These are phyloP conservation scores for Penaeus japonicus DNA, from an alignment of 1,140 invertebrate genomes.

Conservation along the genomic window DNA sequence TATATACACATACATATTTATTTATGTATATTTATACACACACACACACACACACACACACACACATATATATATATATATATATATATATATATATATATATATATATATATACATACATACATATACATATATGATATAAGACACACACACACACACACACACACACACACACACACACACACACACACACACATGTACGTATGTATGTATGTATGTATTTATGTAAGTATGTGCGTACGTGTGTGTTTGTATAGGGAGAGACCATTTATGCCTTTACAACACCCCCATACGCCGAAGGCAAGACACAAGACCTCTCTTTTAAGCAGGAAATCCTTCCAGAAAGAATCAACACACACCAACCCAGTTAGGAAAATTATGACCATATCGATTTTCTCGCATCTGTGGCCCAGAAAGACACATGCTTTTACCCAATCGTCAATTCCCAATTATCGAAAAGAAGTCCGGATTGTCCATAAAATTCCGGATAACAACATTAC, in stretches of 20 bases:
- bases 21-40: neutral
- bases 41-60: neutral
- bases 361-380: too few relatives aligned
- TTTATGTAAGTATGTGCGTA: neutral
- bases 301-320: too few relatives aligned
- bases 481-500: too few relatives aligned
- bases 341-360: too few relatives aligned
- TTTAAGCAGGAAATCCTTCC: too few relatives aligned
- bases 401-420: too few relatives aligned
- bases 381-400: too few relatives aligned
- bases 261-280: too few relatives aligned
- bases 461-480: too few relatives aligned
- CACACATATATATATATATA: neutral
- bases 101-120: conserved; percentile 3
- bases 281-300: too few relatives aligned
- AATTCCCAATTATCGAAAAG: too few relatives aligned
- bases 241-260: neutral
- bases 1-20: neutral
- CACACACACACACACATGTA: neutral
- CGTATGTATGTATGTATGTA: neutral
- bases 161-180: neutral
- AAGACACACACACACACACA: neutral
- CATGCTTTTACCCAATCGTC: too few relatives aligned
- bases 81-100: neutral
- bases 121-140: neutral